phyloP scores from a whole-genome alignment of 2,888 invertebrate species.

The Drosophila vallismaia region DNA sequence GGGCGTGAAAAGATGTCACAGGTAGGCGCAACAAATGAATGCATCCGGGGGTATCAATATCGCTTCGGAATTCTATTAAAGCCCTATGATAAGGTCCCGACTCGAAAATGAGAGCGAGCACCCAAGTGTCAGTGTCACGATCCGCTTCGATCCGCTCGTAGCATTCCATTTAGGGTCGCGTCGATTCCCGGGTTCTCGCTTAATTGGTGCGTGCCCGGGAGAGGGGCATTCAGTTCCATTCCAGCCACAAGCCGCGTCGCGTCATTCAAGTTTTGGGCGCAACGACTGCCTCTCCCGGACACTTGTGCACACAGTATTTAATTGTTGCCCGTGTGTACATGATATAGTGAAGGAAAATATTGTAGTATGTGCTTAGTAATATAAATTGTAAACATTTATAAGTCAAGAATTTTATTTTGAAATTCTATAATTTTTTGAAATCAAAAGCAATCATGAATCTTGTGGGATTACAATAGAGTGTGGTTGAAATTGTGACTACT shows the following conservation, averaged over 20 bases:
- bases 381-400: not conserved
- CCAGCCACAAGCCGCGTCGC: conserved; percentile 51
- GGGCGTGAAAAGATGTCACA: conserved; percentile 65
- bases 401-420: not conserved
- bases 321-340: conserved; percentile 31
- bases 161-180: conserved; percentile 23
- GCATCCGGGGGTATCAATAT: conserved; percentile 45
- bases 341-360: not conserved
- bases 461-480: too few relatives aligned
- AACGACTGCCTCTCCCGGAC: conserved; percentile 29
- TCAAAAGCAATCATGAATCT: too few relatives aligned
- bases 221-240: conserved; percentile 47
- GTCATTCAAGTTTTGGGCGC: conserved; percentile 40
- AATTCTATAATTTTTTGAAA: too few relatives aligned
- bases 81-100: conserved; percentile 22
- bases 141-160: conserved; percentile 36
- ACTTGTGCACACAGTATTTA: conserved; percentile 38
- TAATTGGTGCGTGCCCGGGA: conserved; percentile 59
- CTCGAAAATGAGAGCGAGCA: conserved; percentile 67
- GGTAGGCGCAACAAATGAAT: conserved; percentile 52
- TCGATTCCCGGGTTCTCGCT: conserved; percentile 48
- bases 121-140: conserved; percentile 58
- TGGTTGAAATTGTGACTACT: too few relatives aligned
- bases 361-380: not conserved
- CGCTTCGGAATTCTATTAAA: conserved; percentile 26